Evolutionary conservation across 2,113 vertebrate genomes (phyloP), one percentile per base, ranked within the genome.

Genomic region (Salvelinus namaycush): DNA sequence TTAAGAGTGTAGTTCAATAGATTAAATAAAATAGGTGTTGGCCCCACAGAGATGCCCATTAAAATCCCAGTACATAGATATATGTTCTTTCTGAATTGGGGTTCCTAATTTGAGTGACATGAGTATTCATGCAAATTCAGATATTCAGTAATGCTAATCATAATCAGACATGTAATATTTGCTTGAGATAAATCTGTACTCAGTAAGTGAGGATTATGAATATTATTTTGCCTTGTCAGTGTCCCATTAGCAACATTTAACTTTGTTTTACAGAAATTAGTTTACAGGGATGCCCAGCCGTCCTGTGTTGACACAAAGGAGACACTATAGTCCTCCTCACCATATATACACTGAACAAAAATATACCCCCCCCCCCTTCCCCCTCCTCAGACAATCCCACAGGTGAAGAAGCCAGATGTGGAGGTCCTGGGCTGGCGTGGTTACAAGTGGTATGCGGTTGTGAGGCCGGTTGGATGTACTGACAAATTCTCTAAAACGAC

Each of bases 261-360:
- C 39, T 44, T 44, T 44, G 57, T 73, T 73, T 62, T 39, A 62
- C 72, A 73, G n/a, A 59, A 31, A 73, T 31, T 8, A 39, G 59
- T 62, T 64, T 73, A 0, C 59, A 64, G 44, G 72, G 57, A 20
- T 57, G 18, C 72, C 44, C 60, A 73, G 39, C 9, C 9, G 39
- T 11, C 59, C 57, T 22, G 27, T n/a, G 26, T 64, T 59, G 57
- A 11, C 8, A 44, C 39, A 5, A 26, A 16, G 34, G 44, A 34
- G 31, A 49, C 34, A 27, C 24, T 26, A 64, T 13, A 26, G 29
- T 44, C 9, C 9, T 44, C 39, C 8, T 44, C 39, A 11, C 39
- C 39, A 44, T 44, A 44, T 44, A 44, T 44, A 44, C 8, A 44
- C 39, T 44, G 39, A 44, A 44, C 39, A 44, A 8, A 44, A 44